A percentile compares a stretch with the other conserved stretches of the same genome.
phyloP scores from a whole-genome alignment of 2,113 vertebrate species.

The Myxocyprinus asiaticus region DNA sequence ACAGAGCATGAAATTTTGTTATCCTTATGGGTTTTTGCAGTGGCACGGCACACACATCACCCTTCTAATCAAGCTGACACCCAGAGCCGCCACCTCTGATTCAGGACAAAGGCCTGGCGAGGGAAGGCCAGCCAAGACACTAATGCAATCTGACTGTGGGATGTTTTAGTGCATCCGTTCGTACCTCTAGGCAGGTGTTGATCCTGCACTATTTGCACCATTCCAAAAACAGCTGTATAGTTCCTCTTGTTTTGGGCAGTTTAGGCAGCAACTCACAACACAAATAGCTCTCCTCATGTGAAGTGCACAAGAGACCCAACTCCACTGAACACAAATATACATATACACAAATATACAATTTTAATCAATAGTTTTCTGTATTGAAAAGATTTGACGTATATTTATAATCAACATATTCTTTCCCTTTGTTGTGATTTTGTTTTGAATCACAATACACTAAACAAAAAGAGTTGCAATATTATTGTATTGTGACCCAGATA shows the following conservation, averaged over 20 bases:
- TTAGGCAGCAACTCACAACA: too few relatives aligned
- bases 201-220: background rate
- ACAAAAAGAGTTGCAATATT: too few relatives aligned
- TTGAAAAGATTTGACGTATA: too few relatives aligned
- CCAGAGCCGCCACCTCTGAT: background rate
- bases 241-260: background rate
- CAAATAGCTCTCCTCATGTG: too few relatives aligned
- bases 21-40: constrained; percentile 30
- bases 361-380: too few relatives aligned
- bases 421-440: background rate
- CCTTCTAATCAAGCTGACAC: constrained; percentile 45
- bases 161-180: constrained; percentile 12
- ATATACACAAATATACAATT: too few relatives aligned
- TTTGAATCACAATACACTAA: too few relatives aligned
- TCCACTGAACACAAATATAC: too few relatives aligned
- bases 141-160: constrained; percentile 43
- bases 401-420: too few relatives aligned
- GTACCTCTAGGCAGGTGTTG: constrained; percentile 29
- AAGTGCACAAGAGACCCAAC: too few relatives aligned
- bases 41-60: constrained; percentile 30
- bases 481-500: too few relatives aligned
- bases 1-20: constrained; percentile 38
- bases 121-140: background rate
- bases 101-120: constrained; percentile 33
- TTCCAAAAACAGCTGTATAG: constrained; percentile 9